Evolutionary conservation across 2,797 vertebrate genomes (phyloP).

Genomic region (Sandelia bainsii): DNA sequence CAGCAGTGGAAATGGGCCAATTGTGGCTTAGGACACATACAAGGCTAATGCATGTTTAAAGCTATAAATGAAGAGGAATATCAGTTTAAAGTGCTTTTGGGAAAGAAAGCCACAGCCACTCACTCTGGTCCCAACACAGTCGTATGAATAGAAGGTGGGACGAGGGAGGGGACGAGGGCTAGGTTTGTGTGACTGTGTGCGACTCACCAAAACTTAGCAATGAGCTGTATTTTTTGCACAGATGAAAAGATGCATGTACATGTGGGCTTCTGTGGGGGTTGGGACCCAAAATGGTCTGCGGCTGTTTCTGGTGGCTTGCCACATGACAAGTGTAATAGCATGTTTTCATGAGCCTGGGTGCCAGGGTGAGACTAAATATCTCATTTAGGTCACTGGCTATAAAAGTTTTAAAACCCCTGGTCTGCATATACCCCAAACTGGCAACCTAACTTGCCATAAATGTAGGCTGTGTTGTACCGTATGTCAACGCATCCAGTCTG

Average conservation of each 20-base stretch:
- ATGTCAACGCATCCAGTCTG: constrained; percentile 71
- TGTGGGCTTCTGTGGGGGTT: constrained; percentile 46
- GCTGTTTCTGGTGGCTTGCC: constrained; percentile 71
- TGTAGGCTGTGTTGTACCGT: constrained; percentile 67
- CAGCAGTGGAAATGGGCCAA: constrained; percentile 65
- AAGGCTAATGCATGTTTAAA: constrained; percentile 39
- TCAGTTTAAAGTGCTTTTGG: constrained; percentile 45
- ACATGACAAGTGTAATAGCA: constrained; percentile 78
- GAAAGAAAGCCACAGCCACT: constrained; percentile 25
- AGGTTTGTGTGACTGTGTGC: constrained; percentile 27
- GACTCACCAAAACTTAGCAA: constrained; percentile 37
- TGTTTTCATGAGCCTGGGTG: constrained; percentile 71
- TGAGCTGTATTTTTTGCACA: constrained; percentile 44
- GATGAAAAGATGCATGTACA: constrained; percentile 57
- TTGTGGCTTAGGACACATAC: constrained; percentile 52
- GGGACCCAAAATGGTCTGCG: constrained; percentile 68
- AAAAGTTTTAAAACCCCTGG: constrained; percentile 75
- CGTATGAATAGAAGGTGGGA: constrained; percentile 47
- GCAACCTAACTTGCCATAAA: constrained; percentile 68
- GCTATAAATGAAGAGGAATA: constrained; percentile 34
- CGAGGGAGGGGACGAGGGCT: constrained; percentile 25
- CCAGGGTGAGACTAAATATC: constrained; percentile 78
- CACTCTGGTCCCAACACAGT: constrained; percentile 14
- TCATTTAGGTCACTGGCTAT: constrained; percentile 78
- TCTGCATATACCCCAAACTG: constrained; percentile 73